Evolutionary conservation across 2,113 vertebrate species (phyloP).

Genomic region (Clarias magur): DNA sequence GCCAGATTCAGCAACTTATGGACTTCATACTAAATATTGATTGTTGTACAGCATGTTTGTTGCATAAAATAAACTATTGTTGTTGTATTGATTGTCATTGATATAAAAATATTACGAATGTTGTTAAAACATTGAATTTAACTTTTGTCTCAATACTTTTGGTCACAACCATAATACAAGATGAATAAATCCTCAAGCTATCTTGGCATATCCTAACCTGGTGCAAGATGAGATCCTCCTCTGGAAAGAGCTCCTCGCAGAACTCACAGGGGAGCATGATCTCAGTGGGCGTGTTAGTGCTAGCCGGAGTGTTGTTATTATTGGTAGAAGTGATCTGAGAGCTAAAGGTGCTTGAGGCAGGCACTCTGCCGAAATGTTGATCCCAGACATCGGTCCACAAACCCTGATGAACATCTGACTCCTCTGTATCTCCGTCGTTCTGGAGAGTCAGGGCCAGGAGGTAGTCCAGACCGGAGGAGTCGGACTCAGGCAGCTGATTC

Average conservation of each 20-base stretch:
- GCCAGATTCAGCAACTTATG: no score
- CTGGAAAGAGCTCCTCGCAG: constrained; percentile 93
- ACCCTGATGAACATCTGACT: constrained; percentile 59
- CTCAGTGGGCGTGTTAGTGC: constrained; percentile 58
- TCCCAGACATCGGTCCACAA: constrained; percentile 73
- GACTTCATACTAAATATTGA: no score
- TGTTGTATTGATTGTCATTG: no score
- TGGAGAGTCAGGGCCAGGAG: constrained; percentile 88
- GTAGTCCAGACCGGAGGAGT: constrained; percentile 81
- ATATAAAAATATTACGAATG: no score
- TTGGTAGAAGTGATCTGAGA: constrained; percentile 53
- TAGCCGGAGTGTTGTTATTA: constrained; percentile 63
- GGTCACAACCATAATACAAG: no score
- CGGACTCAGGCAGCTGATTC: constrained; percentile 64
- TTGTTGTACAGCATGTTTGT: no score
- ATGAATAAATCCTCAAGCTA: neutral
- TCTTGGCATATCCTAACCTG: constrained; percentile 74
- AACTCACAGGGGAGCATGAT: constrained; percentile 94
- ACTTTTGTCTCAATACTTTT: no score
- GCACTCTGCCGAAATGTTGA: constrained; percentile 58
- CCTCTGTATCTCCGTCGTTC: constrained; percentile 69
- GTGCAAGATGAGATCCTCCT: constrained; percentile 91
- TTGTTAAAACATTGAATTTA: no score
- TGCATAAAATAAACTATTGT: no score
- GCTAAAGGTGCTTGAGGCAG: constrained; percentile 46